Evolutionary conservation across 2,797 vertebrate species (phyloP).

Genomic region (Paratrypauchen microcephalus): DNA sequence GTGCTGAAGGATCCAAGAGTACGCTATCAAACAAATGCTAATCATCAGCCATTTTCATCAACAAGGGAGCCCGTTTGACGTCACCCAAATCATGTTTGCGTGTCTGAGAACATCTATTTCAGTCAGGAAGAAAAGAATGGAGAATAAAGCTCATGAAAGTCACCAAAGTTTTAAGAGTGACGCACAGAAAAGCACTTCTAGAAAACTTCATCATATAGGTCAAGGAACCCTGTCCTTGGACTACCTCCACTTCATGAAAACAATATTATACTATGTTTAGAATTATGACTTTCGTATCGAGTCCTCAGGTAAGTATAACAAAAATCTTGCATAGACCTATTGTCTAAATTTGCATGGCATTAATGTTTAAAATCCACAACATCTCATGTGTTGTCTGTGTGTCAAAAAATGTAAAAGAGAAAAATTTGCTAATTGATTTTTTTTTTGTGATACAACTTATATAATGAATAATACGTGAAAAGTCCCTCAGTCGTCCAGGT

Average conservation of each 20-base stretch:
- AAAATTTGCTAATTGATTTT: too few species aligned
- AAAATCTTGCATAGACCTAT: too few species aligned
- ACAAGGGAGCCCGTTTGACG: conserved; percentile 4
- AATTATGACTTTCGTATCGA: background rate
- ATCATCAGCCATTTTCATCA: conserved; percentile 26
- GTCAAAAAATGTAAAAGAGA: too few species aligned
- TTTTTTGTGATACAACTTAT: too few species aligned
- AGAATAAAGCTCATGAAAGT: background rate
- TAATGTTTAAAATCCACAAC: too few species aligned
- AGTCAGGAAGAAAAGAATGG: background rate
- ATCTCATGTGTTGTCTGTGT: too few species aligned
- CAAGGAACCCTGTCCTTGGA: too few species aligned
- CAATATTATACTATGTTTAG: background rate
- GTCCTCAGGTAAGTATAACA: too few species aligned
- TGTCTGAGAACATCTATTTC: conserved; percentile 23
- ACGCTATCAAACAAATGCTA: conserved; percentile 43
- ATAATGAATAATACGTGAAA: too few species aligned
- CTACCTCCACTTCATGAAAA: background rate
- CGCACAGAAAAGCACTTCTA: background rate
- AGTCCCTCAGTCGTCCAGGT: too few species aligned
- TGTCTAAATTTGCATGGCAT: too few species aligned
- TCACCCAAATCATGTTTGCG: conserved; percentile 23
- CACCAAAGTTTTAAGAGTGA: background rate
- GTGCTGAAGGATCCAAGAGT: conserved; percentile 4
- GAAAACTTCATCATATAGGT: background rate